phyloP scores from a whole-genome alignment of 2,888 invertebrate species.

The Rhodophaea formosa region DNA sequence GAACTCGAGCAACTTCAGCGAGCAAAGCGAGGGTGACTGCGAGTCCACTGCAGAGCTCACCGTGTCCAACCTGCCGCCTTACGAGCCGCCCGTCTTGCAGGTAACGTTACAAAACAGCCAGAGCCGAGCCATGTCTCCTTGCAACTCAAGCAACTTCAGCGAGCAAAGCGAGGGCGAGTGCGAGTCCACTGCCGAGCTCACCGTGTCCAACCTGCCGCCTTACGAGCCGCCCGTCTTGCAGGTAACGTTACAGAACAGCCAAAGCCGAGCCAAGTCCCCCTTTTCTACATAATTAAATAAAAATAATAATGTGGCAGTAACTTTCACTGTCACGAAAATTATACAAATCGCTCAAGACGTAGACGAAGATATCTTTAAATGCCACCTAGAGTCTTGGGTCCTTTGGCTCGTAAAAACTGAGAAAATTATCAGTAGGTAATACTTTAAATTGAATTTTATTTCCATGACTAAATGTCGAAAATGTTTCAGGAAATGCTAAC shows the following conservation, averaged over 20 bases:
- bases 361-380: too few species aligned
- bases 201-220: constrained; percentile 67
- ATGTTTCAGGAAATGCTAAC: constrained; percentile 59
- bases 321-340: too few species aligned
- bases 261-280: constrained; percentile 62
- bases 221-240: constrained; percentile 59
- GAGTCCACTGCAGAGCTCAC: constrained; percentile 63
- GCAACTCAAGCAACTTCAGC: constrained; percentile 73
- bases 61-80: constrained; percentile 66
- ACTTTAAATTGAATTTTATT: too few species aligned
- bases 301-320: too few species aligned
- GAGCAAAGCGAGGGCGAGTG: constrained; percentile 65
- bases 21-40: constrained; percentile 62
- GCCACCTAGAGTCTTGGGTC: too few species aligned
- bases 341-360: too few species aligned
- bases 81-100: constrained; percentile 59
- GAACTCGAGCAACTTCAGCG: constrained; percentile 72
- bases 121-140: constrained; percentile 65
- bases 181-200: constrained; percentile 59
- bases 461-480: neutral
- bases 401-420: too few species aligned
- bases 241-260: constrained; percentile 33
- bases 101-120: constrained; percentile 29
- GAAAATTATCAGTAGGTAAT: too few species aligned
- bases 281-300: too few species aligned